Evolutionary conservation across 1,140 invertebrate genomes (phyloP).

Genomic region (Eriosoma lanigerum): DNA sequence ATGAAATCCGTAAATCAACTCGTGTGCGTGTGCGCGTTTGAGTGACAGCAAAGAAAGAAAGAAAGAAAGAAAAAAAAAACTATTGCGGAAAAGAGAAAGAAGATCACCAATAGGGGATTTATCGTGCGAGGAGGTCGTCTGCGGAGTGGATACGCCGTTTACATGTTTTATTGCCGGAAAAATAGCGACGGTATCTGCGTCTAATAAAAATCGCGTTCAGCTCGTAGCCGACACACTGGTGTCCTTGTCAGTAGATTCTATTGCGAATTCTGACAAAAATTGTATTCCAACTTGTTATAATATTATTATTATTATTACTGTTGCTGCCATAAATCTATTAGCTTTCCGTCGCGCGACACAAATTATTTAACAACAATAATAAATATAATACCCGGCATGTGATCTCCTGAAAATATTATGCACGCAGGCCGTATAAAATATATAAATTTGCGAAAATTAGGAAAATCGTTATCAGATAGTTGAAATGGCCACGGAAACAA

Average conservation of each 20-base stretch:
- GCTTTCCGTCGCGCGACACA: neutral
- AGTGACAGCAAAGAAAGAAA: constrained; percentile 5
- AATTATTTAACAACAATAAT: neutral
- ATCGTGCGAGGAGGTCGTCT: neutral
- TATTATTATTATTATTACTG: too few relatives aligned
- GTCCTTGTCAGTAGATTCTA: neutral
- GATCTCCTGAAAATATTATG: neutral
- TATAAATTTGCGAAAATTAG: neutral
- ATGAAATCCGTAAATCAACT: constrained; percentile 37
- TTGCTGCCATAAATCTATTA: constrained; percentile 24
- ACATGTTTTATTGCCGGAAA: constrained; percentile 20
- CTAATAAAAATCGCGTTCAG: neutral
- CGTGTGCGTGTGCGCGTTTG: too few relatives aligned
- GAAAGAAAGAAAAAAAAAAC: too few relatives aligned
- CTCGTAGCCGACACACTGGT: neutral
- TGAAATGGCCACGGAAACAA: too few relatives aligned
- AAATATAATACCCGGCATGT: too few relatives aligned
- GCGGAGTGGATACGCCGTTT: neutral
- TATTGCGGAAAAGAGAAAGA: too few relatives aligned
- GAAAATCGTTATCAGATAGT: neutral
- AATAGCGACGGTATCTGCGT: neutral
- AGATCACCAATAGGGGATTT: constrained; percentile 7
- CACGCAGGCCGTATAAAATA: too few relatives aligned
- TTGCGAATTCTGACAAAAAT: constrained; percentile 13
- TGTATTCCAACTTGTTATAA: neutral